Evolutionary conservation across 2,113 vertebrate genomes (phyloP).

Genomic region (Sorex fumeus): DNA sequence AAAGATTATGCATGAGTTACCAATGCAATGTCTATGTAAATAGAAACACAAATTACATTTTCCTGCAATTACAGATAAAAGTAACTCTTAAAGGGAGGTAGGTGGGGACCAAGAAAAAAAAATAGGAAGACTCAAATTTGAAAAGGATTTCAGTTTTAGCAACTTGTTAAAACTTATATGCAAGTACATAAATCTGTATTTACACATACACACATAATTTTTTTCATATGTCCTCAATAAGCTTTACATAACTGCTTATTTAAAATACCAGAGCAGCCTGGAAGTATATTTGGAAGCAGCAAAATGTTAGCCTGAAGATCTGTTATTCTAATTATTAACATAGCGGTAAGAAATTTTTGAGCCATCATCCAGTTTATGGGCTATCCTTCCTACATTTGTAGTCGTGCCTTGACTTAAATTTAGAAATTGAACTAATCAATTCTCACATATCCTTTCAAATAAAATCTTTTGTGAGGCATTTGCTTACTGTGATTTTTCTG

Average conservation of each 20-base stretch:
- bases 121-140: constrained; percentile 29
- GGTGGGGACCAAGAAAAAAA: not conserved
- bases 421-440: constrained; percentile 11
- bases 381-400: constrained; percentile 21
- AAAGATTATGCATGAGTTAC: constrained; percentile 58
- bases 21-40: not conserved
- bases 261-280: constrained; percentile 31
- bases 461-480: constrained; percentile 40
- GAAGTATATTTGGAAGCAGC: constrained; percentile 8
- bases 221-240: constrained; percentile 41
- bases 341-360: not conserved
- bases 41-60: constrained; percentile 60
- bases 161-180: constrained; percentile 42
- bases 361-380: not conserved
- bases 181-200: not conserved
- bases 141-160: constrained; percentile 62
- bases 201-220: constrained; percentile 17
- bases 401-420: not conserved
- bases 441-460: not conserved
- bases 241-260: constrained; percentile 45
- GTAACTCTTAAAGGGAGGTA: constrained; percentile 44
- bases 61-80: constrained; percentile 18
- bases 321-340: constrained; percentile 42
- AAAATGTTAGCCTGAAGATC: constrained; percentile 52
- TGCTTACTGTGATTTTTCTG: constrained; percentile 22